Base-by-base conservation (phyloP, 2,797 vertebrate genomes). In the Monodelphis domestica region DNA sequence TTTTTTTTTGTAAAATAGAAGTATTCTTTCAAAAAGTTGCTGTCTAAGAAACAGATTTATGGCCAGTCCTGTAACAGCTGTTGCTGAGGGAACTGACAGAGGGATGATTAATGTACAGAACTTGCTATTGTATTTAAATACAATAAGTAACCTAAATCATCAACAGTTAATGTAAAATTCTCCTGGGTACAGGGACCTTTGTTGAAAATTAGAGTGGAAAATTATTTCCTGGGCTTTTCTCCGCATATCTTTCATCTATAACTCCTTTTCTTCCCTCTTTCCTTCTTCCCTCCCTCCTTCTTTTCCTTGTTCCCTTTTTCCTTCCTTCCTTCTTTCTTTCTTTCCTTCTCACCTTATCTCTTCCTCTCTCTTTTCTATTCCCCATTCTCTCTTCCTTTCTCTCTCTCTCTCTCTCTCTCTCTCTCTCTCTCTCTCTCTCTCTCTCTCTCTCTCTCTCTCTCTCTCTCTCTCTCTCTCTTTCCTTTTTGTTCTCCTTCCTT, bases 81-180 rank as follows among this genome's bases (percentile, higher is more conserved):
- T 45, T 57, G 14, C 52, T 88, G 93, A 97, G 29, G 51, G 33
- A 45, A 95, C 89, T 38, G 59, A 50, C 24, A 55, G 55, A 95
- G 12, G 94, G 26, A 12, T 70, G 21, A 11, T 93, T 91, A 30
- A 53, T 93, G 15, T 53, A 94, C 70, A 54, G 92, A 92, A 94
- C 52, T 87, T 15, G 38, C 70, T 57, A 28, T n/a, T 50, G 11
- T 55, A 89, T 94, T 94, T 92, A 93, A 93, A 96, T 70, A 96
- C 51, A 51, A 53, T 93, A 55, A 89, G 84, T 28, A 89, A 21
- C 54, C 89, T 91, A 51, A 52, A 50, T 87, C 45, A 63, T 50
- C 45, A 89, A 15, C 53, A 63, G 28, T 88, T 5, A 29, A 84
- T 89, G n/a, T 29, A 88, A 59, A 70, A 52, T 92, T 3, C 91